These are phyloP conservation scores for Drosophila colorata DNA, from an alignment of 2,888 invertebrate species.

Conservation along the genomic window DNA sequence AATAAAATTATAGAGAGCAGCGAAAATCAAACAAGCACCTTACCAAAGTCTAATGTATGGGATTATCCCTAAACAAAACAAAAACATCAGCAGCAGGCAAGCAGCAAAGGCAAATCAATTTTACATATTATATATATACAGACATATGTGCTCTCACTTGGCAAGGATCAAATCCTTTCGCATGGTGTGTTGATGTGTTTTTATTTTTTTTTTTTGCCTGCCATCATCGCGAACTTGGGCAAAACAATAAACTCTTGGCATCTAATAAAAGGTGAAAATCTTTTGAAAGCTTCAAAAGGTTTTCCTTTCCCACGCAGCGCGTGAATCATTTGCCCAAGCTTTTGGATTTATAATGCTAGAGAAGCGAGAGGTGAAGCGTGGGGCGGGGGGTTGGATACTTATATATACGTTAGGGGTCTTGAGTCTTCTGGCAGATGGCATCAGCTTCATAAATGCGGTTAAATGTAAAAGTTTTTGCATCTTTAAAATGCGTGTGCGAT, in stretches of 20 bases:
- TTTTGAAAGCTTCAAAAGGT: conserved; percentile 77
- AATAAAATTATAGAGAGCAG: conserved; percentile 29
- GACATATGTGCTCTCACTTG: conserved; percentile 12
- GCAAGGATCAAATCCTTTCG: conserved; percentile 64
- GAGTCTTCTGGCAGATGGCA: conserved; percentile 34
- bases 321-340: conserved; percentile 40
- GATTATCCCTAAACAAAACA: conserved; percentile 78
- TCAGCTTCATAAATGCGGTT: conserved; percentile 78
- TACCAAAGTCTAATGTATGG: conserved; percentile 75
- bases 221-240: conserved; percentile 63
- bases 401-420: conserved; percentile 15
- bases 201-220: conserved; percentile 37
- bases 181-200: conserved; percentile 39
- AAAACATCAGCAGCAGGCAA: conserved; percentile 39
- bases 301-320: conserved; percentile 41
- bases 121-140: conserved; percentile 59
- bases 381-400: neutral
- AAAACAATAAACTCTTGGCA: conserved; percentile 80
- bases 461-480: conserved; percentile 79
- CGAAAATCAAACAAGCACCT: conserved; percentile 67
- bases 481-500: conserved; percentile 60
- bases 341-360: conserved; percentile 32
- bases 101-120: conserved; percentile 72
- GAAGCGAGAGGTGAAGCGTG: neutral
- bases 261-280: conserved; percentile 81